Percentiles rank a stretch among this genome's conserved stretches.
Evolutionary conservation across 2,113 vertebrate species (phyloP).

Genomic region (Austrofundulus limnaeus): DNA sequence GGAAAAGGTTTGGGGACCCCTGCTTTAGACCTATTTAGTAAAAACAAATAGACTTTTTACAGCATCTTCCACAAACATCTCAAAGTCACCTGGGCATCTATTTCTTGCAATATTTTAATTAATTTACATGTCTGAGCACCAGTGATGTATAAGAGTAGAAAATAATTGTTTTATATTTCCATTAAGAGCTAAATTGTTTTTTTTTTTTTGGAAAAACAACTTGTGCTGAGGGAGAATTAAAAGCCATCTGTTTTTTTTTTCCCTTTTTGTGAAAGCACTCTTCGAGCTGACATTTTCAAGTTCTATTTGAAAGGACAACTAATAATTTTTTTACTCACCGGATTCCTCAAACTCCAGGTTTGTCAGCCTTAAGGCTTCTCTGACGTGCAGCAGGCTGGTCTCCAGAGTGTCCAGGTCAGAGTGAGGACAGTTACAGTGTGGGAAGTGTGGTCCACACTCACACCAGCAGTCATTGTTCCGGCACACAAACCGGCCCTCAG

Average conservation of each 20-base stretch:
- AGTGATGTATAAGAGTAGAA: too few relatives aligned
- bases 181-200: not conserved
- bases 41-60: too few relatives aligned
- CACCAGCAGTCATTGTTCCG: constrained; percentile 91
- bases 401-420: constrained; percentile 88
- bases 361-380: constrained; percentile 81
- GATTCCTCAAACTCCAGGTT: constrained; percentile 91
- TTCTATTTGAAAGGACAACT: constrained; percentile 4
- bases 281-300: constrained; percentile 50
- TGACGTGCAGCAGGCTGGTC: constrained; percentile 84
- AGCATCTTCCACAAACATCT: too few relatives aligned
- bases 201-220: constrained; percentile 8
- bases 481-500: constrained; percentile 89
- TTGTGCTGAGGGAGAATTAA: not conserved
- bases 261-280: not conserved
- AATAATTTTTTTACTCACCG: constrained; percentile 74
- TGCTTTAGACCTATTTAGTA: too few relatives aligned
- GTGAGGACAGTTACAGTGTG: constrained; percentile 91
- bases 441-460: constrained; percentile 83
- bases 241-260: constrained; percentile 7
- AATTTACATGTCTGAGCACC: too few relatives aligned
- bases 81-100: too few relatives aligned
- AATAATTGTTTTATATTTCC: constrained; percentile 12
- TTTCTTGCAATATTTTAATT: not conserved
- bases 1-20: too few relatives aligned